Evolutionary conservation across 2,888 invertebrate genomes (phyloP).

Genomic region (Campopleginae sp.): DNA sequence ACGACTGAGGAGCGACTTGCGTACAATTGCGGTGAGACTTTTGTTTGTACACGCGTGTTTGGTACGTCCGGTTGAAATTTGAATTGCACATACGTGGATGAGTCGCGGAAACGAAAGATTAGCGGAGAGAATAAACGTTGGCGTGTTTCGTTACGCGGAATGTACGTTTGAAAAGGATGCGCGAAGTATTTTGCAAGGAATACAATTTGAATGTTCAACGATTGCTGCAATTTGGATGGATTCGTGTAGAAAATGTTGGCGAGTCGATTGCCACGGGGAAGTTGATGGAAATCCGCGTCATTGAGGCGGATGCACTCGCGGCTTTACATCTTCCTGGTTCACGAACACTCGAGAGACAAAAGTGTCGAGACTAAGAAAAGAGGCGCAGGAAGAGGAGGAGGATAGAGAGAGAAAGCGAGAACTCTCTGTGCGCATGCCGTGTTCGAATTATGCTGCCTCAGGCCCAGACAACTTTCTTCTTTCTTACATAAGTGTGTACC

Average conservation of each 20-base stretch:
- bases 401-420: background rate
- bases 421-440: slow-evolving; percentile 31
- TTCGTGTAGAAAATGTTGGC: background rate
- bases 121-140: background rate
- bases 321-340: slow-evolving; percentile 11
- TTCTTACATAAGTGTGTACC: slow-evolving; percentile 58
- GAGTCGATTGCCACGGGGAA: background rate
- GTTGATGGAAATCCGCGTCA: slow-evolving; percentile 15
- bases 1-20: no score
- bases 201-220: background rate
- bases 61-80: background rate
- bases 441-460: slow-evolving; percentile 63
- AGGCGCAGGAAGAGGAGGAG: background rate
- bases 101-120: background rate
- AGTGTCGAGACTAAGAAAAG: background rate
- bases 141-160: background rate
- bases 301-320: slow-evolving; percentile 1
- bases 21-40: background rate
- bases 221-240: background rate
- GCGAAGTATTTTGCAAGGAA: background rate
- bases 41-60: background rate
- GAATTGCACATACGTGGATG: background rate
- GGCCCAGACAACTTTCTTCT: slow-evolving; percentile 46
- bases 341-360: background rate
- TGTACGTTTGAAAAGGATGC: background rate